Conservation (phyloP, 2,888 invertebrate genomes). For the Caprella mutica region DNA sequence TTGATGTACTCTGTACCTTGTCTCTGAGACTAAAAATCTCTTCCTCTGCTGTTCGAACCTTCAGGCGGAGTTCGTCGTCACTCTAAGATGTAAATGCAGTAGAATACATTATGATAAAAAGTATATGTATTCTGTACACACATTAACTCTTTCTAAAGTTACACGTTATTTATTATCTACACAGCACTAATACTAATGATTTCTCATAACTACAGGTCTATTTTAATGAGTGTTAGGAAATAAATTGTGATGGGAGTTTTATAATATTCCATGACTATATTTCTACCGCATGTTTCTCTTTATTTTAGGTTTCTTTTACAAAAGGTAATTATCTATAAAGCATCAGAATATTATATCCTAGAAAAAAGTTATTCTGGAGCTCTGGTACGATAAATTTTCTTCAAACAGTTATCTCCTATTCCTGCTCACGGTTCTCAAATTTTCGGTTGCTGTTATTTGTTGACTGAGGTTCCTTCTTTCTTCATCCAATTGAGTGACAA, state of each 20-base stretch:
- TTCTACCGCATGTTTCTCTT: too few species aligned
- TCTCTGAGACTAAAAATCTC: conserved; percentile 27
- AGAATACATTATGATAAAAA: too few species aligned
- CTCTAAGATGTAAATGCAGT: too few species aligned
- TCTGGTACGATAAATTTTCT: neutral
- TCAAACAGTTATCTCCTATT: neutral
- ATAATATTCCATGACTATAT: too few species aligned
- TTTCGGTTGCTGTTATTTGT: conserved; percentile 11
- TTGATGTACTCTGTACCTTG: conserved; percentile 25
- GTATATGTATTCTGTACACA: too few species aligned
- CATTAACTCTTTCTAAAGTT: too few species aligned
- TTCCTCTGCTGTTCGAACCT: conserved; percentile 20
- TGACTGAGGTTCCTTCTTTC: conserved; percentile 15
- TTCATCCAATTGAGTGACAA: conserved; percentile 28
- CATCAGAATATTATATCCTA: neutral
- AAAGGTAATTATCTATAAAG: neutral
- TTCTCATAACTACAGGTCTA: too few species aligned
- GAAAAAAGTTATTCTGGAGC: neutral
- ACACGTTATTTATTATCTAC: too few species aligned
- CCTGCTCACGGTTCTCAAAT: conserved; percentile 19
- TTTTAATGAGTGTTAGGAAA: too few species aligned
- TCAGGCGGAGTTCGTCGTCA: conserved; percentile 17
- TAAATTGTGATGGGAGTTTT: too few species aligned
- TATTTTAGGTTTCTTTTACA: too few species aligned
- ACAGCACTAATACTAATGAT: too few species aligned